Evolutionary conservation across 2,888 invertebrate species (phyloP), one percentile per base, ranked within the genome.

Genomic region (Drosophila pegasa): DNA sequence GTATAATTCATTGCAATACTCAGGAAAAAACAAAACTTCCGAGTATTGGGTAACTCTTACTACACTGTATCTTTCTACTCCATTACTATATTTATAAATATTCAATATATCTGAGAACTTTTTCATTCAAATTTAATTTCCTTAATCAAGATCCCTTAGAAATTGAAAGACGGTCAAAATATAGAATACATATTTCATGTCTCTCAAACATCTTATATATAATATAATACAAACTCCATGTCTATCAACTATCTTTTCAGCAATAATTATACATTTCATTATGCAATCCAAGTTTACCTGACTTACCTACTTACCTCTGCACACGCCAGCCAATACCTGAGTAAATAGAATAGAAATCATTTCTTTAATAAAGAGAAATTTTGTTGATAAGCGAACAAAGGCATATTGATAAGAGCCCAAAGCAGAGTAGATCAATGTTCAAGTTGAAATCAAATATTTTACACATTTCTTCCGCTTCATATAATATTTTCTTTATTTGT

Each of bases 401-500:
- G 3, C 35, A 18, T 14, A 52, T 16, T 35, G 54, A 67, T 67
- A 58, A 61, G 45, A 57, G 12, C 9, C 10, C 16, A 10, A 25
- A 41, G 43, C 0, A 8, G 20, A 35, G 2, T 9, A 12, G 16
- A 31, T n/a, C 18, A 12, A 8, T 40, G 33, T 12, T 37, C 3
- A 6, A 2, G 2, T n/a, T 35, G 9, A 25, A 50, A 35, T n/a
- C 2, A 22, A 35, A 25, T 16, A 35, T 35, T 12, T 16, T 0
- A 2, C 4, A 7, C 0, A 14, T 1, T 5, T n/a, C 2, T 54
- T 54, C 25, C 56, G 41, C 47, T 78, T 64, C 71, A 87, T 67
- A 62, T 75, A 59, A 69, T 75, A 73, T 73, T 57, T 57, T 55
- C 29, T 88, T 88, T 84, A 75, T 80, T 87, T 68, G 60, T 47